Base-by-base conservation (phyloP, 1,140 invertebrate genomes). In the Globodera rostochiensis region DNA sequence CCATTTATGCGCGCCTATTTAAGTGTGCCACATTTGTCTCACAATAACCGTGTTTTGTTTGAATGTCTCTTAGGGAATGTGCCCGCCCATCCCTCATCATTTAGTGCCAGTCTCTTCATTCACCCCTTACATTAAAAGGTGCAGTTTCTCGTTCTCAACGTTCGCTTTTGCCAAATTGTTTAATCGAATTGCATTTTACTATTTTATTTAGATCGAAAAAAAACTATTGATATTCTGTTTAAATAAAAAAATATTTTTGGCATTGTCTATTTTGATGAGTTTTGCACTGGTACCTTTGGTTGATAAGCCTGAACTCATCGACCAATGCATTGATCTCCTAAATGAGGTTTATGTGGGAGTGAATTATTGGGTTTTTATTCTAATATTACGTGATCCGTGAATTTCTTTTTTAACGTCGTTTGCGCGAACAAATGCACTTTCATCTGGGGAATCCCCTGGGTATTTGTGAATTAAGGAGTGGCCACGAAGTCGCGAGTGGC, bases 321-420 rank as follows among this genome's bases (percentile, higher is more conserved):
- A 81, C 21, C 50, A 82, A 73, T 73, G 78, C 57, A 82, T 82
- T 50, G 79, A 82, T 47, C 78, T 82, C n/a, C 78, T 82, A n/a
- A 82, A 82, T 74, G 80, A 82, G 81, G 81, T 82, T 64, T 19
- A 64, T 13, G 11, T 6, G 15, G 1, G 57, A 64, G 8, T 5
- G 64, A 60, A 77, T 46, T 57, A 13, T 70, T 49, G 19, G 46
- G 15, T 1, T 50, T 13, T 25, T 53, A 8, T 77, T 60, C 53
- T 36, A 3, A 36, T 36, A 36, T 36, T 36, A 36, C 36, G 36
- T 36, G 36, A 36, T 3, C 2, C 1, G 36, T 36, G 36, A 25
- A 25, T 25, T 25, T 36, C 2, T 36, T 36, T 1, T 36, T 36
- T n/a, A n/a, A 3, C 36, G 36, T 1, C 36, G 36, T 36, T 36